These are phyloP conservation scores for Pedionomus torquatus DNA, from an alignment of 2,113 vertebrate genomes.

Conservation along the genomic window DNA sequence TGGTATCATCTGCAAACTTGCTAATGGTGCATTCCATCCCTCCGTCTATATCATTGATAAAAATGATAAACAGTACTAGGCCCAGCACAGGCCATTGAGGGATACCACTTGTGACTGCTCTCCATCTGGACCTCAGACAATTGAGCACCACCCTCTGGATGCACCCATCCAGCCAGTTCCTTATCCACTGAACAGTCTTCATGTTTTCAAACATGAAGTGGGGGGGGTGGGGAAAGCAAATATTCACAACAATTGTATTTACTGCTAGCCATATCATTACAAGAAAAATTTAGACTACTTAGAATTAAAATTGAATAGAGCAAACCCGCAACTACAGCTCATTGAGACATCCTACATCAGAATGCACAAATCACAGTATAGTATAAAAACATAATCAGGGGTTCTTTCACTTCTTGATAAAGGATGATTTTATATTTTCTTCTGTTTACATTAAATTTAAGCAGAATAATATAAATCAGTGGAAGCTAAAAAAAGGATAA, in stretches of 20 bases:
- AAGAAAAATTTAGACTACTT: neutral
- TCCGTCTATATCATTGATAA: too few species aligned
- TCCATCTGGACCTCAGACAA: too few species aligned
- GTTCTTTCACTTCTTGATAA: slow-evolving; percentile 6
- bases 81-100: too few species aligned
- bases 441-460: neutral
- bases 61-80: too few species aligned
- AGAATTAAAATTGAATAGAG: neutral
- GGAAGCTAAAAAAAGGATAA: neutral
- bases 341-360: neutral
- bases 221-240: neutral
- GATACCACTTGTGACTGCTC: too few species aligned
- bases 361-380: neutral
- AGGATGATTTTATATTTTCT: neutral
- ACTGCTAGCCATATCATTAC: neutral
- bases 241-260: neutral
- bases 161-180: too few species aligned
- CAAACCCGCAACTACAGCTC: slow-evolving; percentile 7
- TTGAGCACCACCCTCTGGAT: too few species aligned
- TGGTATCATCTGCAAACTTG: too few species aligned
- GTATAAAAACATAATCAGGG: neutral
- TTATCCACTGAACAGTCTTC: too few species aligned
- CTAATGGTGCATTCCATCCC: too few species aligned
- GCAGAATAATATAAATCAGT: neutral
- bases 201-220: too few species aligned